Conservation (phyloP, 2,888 invertebrate genomes). For the Brachynemurus nebulosus region DNA sequence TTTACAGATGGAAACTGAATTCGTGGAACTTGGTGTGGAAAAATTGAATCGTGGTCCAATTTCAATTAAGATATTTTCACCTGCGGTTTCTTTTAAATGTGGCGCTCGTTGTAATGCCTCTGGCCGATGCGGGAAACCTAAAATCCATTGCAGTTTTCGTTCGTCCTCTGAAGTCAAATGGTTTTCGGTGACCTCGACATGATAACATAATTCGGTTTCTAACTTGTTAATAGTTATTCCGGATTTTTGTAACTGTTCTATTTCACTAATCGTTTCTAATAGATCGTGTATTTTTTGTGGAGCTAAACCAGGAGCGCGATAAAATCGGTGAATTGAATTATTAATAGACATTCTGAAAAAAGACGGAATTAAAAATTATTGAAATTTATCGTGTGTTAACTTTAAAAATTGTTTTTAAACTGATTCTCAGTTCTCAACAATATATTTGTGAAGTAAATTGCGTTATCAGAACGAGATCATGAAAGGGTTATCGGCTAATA, state of each 20-base stretch:
- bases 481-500: no score
- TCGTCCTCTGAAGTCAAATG: conserved; percentile 44
- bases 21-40: conserved; percentile 90
- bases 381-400: no score
- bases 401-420: no score
- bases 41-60: conserved; percentile 90
- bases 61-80: conserved; percentile 51
- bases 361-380: no score
- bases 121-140: conserved; percentile 54
- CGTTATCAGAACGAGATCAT: no score
- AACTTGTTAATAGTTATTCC: conserved; percentile 36
- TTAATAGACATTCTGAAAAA: no score
- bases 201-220: conserved; percentile 67
- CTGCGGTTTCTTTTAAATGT: conserved; percentile 30
- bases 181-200: conserved; percentile 48
- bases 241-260: conserved; percentile 29
- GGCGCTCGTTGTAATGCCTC: conserved; percentile 41
- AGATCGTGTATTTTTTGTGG: conserved; percentile 43
- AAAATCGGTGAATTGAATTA: no score
- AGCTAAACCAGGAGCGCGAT: conserved; percentile 45
- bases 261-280: background rate
- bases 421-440: no score
- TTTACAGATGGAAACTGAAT: conserved; percentile 87
- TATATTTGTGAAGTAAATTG: no score
- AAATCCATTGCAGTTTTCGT: conserved; percentile 59